Percentiles rank a stretch among this genome's conserved stretches.
Conservation (phyloP, 2,888 invertebrate genomes). For the Hermodice carunculata region DNA sequence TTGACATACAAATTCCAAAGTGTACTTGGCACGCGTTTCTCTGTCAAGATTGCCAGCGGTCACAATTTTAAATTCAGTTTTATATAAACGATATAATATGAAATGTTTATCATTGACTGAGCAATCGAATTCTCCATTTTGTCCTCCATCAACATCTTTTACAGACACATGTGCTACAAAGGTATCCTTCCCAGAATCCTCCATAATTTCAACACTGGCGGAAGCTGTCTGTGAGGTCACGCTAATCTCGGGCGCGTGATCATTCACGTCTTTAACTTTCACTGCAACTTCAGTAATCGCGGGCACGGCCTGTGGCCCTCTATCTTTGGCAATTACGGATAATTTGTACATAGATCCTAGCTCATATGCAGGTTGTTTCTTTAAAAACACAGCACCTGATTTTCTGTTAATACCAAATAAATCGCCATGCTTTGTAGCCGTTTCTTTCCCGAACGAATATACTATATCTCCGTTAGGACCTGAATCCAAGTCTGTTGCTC, state of each 20-base stretch:
- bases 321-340: constrained; percentile 12
- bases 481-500: constrained; percentile 18
- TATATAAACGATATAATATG: constrained; percentile 43
- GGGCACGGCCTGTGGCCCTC: not conserved
- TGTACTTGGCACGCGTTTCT: constrained; percentile 35
- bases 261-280: constrained; percentile 19
- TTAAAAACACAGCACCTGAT: constrained; percentile 10
- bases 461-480: constrained; percentile 18
- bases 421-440: constrained; percentile 1
- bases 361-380: constrained; percentile 16
- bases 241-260: constrained; percentile 15
- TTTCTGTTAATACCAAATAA: constrained; percentile 4
- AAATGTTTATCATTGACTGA: constrained; percentile 47
- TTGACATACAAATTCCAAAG: constrained; percentile 41
- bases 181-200: constrained; percentile 9
- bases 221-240: constrained; percentile 5
- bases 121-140: constrained; percentile 52
- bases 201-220: constrained; percentile 11
- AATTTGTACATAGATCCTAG: constrained; percentile 12
- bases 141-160: constrained; percentile 36
- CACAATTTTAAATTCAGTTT: constrained; percentile 37
- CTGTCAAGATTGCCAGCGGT: constrained; percentile 33
- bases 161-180: constrained; percentile 16
- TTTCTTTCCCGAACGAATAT: constrained; percentile 10
- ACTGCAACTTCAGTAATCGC: constrained; percentile 14